These are phyloP conservation scores for Struthidea cinerea DNA, from an alignment of 2,113 vertebrate genomes.

Conservation along the genomic window DNA sequence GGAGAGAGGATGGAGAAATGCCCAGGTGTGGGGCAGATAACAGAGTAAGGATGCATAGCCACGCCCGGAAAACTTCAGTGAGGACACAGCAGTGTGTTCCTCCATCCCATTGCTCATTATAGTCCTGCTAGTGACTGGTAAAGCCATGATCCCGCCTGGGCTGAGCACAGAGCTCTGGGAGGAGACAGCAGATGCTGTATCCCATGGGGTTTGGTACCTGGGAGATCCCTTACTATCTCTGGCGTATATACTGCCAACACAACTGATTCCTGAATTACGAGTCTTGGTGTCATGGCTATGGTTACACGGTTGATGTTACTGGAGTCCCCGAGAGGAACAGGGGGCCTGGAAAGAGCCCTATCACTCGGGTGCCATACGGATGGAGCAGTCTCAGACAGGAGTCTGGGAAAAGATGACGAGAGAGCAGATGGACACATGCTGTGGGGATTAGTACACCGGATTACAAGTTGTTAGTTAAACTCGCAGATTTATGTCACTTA, in stretches of 20 bases:
- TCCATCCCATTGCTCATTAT: not conserved
- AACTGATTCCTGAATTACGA: not conserved
- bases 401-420: not conserved
- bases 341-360: not conserved
- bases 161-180: not conserved
- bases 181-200: not conserved
- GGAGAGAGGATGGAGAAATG: not conserved
- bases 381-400: not conserved
- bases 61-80: not conserved
- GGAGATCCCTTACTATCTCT: not conserved
- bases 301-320: not conserved
- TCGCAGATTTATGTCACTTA: conserved; percentile 6
- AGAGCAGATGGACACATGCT: not conserved
- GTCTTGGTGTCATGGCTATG: not conserved
- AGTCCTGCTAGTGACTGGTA: not conserved
- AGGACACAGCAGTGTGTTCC: not conserved
- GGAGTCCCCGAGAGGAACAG: not conserved
- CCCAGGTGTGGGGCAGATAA: not conserved
- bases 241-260: not conserved
- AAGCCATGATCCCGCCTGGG: not conserved
- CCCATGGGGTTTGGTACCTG: not conserved
- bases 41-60: not conserved
- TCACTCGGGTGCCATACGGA: not conserved
- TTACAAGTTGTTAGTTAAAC: conserved; percentile 19
- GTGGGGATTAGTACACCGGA: not conserved